A percentile compares a stretch with the other conserved stretches of the same genome.
These are phyloP conservation scores for Calycopis cecrops DNA, from an alignment of 1,140 invertebrate species.

Conservation along the genomic window DNA sequence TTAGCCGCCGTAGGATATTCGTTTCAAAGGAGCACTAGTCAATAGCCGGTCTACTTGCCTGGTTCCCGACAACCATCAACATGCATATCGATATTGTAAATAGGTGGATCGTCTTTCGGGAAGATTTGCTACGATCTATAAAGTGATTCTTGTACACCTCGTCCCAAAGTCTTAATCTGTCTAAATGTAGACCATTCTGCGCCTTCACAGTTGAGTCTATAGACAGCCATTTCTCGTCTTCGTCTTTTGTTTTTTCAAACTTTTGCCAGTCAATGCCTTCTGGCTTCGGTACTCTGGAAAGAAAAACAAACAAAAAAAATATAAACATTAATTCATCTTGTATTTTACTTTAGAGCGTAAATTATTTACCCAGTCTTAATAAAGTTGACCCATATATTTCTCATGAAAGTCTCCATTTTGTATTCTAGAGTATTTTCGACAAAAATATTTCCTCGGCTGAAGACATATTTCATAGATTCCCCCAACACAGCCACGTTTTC, in stretches of 20 bases:
- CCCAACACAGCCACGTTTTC: conserved; percentile 34
- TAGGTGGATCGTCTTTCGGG: not conserved
- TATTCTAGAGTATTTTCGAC: conserved; percentile 21
- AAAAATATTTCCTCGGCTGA: conserved; percentile 25
- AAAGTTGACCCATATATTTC: conserved; percentile 42
- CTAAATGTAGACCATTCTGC: conserved; percentile 31
- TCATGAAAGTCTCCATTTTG: conserved; percentile 19
- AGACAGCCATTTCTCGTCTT: conserved; percentile 37
- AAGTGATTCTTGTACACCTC: conserved; percentile 46
- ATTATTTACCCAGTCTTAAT: conserved; percentile 43
- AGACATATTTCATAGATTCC: conserved; percentile 40
- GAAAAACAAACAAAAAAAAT: not conserved
- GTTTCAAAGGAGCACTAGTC: too few species aligned
- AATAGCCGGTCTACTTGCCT: too few species aligned
- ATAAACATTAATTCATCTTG: not conserved
- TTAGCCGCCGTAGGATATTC: too few species aligned
- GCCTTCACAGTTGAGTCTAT: conserved; percentile 29
- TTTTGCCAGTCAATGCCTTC: too few species aligned
- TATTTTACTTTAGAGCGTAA: not conserved
- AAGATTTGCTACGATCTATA: conserved; percentile 35
- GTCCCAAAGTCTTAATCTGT: conserved; percentile 44
- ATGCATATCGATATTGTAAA: too few species aligned
- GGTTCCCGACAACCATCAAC: too few species aligned
- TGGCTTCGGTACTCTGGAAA: too few species aligned
- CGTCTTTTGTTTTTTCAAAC: conserved; percentile 19